Evolutionary conservation across 2,888 invertebrate genomes (phyloP).

Genomic region (Ormyrus labotus): DNA sequence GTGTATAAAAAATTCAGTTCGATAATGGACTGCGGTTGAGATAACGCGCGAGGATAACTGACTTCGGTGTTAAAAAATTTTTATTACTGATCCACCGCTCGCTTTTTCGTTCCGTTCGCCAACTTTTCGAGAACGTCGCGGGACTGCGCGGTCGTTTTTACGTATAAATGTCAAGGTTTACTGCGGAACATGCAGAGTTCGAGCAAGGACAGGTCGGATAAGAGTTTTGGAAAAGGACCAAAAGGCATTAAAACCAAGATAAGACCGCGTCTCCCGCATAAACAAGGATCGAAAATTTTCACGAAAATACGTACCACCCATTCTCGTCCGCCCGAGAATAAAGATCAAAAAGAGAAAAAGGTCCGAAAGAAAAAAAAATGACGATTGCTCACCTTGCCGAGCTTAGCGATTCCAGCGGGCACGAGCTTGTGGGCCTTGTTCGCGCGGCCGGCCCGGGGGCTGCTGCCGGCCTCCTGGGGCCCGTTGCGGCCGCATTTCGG

Average conservation of each 20-base stretch:
- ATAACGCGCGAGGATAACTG: no score
- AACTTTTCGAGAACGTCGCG: not conserved
- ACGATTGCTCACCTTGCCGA: constrained; percentile 69
- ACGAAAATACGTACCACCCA: not conserved
- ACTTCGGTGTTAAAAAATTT: not conserved
- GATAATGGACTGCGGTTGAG: not conserved
- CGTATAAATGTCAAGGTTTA: constrained; percentile 3
- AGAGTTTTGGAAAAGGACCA: not conserved
- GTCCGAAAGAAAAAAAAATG: not conserved
- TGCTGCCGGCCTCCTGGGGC: constrained; percentile 67
- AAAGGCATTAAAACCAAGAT: not conserved
- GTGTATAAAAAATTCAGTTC: constrained; percentile 28
- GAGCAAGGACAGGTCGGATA: not conserved
- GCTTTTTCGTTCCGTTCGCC: not conserved
- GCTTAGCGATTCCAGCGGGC: constrained; percentile 72
- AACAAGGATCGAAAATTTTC: not conserved
- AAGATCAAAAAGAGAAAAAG: not conserved
- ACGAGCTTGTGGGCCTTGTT: constrained; percentile 69
- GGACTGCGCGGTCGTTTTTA: not conserved
- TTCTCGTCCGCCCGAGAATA: not conserved
- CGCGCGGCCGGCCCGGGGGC: constrained; percentile 67
- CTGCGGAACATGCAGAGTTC: not conserved
- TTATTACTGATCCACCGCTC: not conserved
- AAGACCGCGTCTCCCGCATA: no score
- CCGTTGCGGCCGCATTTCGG: constrained; percentile 73